These are phyloP conservation scores for Rotaria magnacalcarata DNA, from an alignment of 2,888 invertebrate species.

Conservation along the genomic window DNA sequence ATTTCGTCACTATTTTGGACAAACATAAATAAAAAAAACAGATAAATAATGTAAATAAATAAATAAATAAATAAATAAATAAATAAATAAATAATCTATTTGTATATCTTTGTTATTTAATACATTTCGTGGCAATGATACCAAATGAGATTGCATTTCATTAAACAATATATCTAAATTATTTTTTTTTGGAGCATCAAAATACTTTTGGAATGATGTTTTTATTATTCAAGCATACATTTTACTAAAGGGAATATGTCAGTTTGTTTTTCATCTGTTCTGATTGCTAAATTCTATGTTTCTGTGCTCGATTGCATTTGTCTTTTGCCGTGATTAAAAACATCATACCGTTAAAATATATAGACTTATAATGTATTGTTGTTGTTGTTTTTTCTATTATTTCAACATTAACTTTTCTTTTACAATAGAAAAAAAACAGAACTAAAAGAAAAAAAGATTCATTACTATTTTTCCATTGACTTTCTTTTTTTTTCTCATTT, in stretches of 20 bases:
- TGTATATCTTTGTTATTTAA: not conserved
- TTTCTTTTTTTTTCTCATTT: not conserved
- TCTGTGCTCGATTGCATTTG: not conserved
- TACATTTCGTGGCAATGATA: not conserved
- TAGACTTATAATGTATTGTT: not conserved
- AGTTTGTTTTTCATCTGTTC: too few species aligned
- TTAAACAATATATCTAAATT: not conserved
- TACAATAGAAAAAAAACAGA: not conserved
- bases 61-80: not conserved
- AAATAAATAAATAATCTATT: not conserved
- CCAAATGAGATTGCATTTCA: not conserved
- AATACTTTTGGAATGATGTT: not conserved
- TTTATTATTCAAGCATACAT: not conserved
- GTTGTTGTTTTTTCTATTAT: not conserved
- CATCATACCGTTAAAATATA: not conserved
- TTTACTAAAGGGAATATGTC: not conserved
- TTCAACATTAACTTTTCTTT: not conserved
- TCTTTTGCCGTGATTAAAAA: not conserved
- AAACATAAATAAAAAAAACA: not conserved
- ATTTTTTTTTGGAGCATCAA: not conserved
- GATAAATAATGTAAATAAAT: slow-evolving; percentile 28
- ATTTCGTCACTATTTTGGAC: slow-evolving; percentile 15
- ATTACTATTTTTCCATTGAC: not conserved
- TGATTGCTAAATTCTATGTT: not conserved
- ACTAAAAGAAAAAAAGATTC: not conserved